Evolutionary conservation across 2,888 invertebrate species (phyloP).

Genomic region (Rhorus exstirpatorius): DNA sequence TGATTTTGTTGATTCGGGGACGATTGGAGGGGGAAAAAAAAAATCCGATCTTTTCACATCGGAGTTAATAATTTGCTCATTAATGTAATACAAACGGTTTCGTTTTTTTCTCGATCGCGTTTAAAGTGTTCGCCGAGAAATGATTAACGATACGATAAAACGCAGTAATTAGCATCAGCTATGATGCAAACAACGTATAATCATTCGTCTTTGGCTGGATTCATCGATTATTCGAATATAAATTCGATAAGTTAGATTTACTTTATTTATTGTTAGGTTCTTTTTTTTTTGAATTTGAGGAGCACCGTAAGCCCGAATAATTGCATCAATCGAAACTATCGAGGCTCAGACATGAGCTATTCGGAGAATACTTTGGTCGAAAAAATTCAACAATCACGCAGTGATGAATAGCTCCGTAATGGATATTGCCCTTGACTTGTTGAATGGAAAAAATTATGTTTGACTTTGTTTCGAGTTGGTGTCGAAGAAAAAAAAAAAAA

Average conservation of each 20-base stretch:
- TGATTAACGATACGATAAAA: too few species aligned
- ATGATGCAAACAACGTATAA: too few species aligned
- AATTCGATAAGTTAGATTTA: background rate
- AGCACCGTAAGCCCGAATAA: background rate
- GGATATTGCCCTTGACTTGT: too few species aligned
- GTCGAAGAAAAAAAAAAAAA: too few species aligned
- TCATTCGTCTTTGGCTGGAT: too few species aligned
- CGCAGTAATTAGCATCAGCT: too few species aligned
- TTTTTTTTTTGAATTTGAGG: background rate
- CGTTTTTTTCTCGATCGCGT: background rate
- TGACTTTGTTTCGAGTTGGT: conserved; percentile 26
- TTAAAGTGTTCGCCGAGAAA: too few species aligned
- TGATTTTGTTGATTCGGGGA: too few species aligned
- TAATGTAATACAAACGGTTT: background rate
- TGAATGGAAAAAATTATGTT: conserved; percentile 19
- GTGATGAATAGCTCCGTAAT: too few species aligned
- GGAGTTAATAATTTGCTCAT: conserved; percentile 8
- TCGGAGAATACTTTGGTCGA: background rate
- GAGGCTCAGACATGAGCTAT: too few species aligned
- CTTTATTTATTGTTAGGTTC: background rate
- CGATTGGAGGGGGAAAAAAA: background rate
- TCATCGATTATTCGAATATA: background rate
- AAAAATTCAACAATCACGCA: too few species aligned
- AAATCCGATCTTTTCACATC: background rate
- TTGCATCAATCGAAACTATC: too few species aligned